Base-by-base conservation (phyloP, 2,113 vertebrate species). In the Poeciliopsis turrubarensis region DNA sequence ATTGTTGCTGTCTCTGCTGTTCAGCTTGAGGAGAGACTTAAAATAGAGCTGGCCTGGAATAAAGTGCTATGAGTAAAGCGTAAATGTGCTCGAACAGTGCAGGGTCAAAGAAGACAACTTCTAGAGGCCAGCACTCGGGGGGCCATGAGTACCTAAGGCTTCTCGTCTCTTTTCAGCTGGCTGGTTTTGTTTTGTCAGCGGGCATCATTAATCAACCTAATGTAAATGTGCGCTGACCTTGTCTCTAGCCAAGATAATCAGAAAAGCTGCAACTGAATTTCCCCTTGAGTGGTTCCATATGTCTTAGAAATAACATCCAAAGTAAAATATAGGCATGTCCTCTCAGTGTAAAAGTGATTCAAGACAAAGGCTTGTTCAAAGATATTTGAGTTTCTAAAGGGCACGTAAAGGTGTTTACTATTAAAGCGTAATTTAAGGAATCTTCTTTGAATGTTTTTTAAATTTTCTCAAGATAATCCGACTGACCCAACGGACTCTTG, bases 271-370 rank as follows among this genome's bases (percentile, higher is more conserved):
- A 41, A 26, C 32, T 60, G 64, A 47, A n/a, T 62, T 60, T 34
- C n/a, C 29, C 51, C 32, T 47, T 34, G 62, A 78, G 74, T 51
- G 57, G 68, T 31, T 80, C 86, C 64, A 75, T 41, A 44, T 34
- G 30, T 69, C 34, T 80, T 75, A 75, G 66, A 77, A 79, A 72
- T 81, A 74, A 67, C 62, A 64, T 72, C 41, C 76, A 80, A 60
- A 74, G 65, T 51, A 44, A 64, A 79, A 60, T 73, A 37, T 63
- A 68, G 73, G 17, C 25, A 60, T 62, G 31, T 51, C 10, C 63
- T 34, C 7, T 70, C 34, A 85, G 75, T 76, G 84, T 78, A 71
- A 73, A 22, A 39, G 7, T 70, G 68, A 77, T 63, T 86, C 34
- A 81, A 65, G 41, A 75, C 77, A 69, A 77, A 75, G 70, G 13